Percentiles rank a stretch among this genome's conserved stretches.
phyloP scores from a whole-genome alignment of 30 jellyfish, hydroid and myxozoan species.

The Pseudorhiza aurosa region DNA sequence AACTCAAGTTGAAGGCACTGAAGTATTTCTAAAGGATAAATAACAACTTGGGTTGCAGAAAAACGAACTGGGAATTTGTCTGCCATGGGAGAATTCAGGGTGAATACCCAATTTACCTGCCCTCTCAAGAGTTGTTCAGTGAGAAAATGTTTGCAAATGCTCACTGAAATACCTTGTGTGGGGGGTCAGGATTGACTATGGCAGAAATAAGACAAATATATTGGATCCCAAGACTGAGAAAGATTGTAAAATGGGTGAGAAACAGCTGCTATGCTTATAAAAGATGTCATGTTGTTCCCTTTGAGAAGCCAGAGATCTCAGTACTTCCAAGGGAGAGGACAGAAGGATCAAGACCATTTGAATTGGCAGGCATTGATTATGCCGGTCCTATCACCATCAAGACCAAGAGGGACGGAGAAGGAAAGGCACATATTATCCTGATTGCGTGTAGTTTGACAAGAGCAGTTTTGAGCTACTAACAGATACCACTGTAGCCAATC shows the following conservation, averaged over 20 bases:
- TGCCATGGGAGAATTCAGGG: constrained; percentile 52
- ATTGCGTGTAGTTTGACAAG: constrained; percentile 65
- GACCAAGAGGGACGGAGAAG: constrained; percentile 20
- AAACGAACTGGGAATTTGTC: neutral
- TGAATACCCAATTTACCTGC: constrained; percentile 32
- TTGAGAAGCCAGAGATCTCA: constrained; percentile 33
- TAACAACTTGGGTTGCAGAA: neutral
- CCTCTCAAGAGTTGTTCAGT: neutral
- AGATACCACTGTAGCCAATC: constrained; percentile 25
- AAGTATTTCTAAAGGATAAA: neutral
- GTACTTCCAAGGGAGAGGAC: constrained; percentile 56
- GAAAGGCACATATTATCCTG: constrained; percentile 50
- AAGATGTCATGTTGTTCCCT: constrained; percentile 27
- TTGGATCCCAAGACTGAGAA: constrained; percentile 43
- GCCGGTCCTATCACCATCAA: constrained; percentile 62
- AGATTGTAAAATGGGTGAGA: neutral
- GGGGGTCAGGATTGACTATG: constrained; percentile 26
- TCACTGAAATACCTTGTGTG: neutral
- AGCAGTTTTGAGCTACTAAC: constrained; percentile 55
- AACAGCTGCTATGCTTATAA: constrained; percentile 22
- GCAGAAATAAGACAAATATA: constrained; percentile 8
- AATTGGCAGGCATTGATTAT: constrained; percentile 56
- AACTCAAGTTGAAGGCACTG: neutral
- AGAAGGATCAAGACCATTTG: constrained; percentile 52
- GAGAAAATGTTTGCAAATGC: constrained; percentile 17